phyloP scores from a whole-genome alignment of 1,140 invertebrate species.

The Agrilus planipennis region DNA sequence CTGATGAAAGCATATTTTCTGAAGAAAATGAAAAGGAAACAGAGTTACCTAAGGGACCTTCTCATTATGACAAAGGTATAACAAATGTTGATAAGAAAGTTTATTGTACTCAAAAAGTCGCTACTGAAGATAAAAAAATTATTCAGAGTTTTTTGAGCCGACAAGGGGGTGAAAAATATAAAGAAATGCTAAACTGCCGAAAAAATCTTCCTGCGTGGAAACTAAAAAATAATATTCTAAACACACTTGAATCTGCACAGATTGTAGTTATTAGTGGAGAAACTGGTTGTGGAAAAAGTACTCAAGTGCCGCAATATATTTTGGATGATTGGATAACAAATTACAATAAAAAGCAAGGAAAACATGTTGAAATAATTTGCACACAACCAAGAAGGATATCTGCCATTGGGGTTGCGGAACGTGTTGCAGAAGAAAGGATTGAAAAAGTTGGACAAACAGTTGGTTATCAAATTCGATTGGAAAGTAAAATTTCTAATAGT shows the following conservation, averaged over 20 bases:
- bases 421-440: conserved; percentile 75
- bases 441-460: conserved; percentile 71
- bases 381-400: conserved; percentile 89
- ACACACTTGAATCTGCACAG: conserved; percentile 48
- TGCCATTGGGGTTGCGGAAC: conserved; percentile 81
- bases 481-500: conserved; percentile 61
- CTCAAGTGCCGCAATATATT: conserved; percentile 86
- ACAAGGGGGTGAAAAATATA: conserved; percentile 45
- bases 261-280: conserved; percentile 73
- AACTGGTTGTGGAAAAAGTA: conserved; percentile 83
- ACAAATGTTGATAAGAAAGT: conserved; percentile 37
- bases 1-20: conserved; percentile 26
- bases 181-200: conserved; percentile 47
- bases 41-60: conserved; percentile 33
- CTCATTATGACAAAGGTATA: conserved; percentile 47
- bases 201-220: conserved; percentile 54
- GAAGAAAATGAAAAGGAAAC: conserved; percentile 22
- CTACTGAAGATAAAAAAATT: conserved; percentile 47
- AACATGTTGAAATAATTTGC: conserved; percentile 71
- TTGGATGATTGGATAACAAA: conserved; percentile 61
- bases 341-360: conserved; percentile 31
- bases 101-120: conserved; percentile 39
- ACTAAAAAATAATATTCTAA: conserved; percentile 51
- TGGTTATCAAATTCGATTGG: conserved; percentile 75
- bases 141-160: conserved; percentile 45